Evolutionary conservation across 2,797 vertebrate species (phyloP).

Genomic region (Danio albolineatus): DNA sequence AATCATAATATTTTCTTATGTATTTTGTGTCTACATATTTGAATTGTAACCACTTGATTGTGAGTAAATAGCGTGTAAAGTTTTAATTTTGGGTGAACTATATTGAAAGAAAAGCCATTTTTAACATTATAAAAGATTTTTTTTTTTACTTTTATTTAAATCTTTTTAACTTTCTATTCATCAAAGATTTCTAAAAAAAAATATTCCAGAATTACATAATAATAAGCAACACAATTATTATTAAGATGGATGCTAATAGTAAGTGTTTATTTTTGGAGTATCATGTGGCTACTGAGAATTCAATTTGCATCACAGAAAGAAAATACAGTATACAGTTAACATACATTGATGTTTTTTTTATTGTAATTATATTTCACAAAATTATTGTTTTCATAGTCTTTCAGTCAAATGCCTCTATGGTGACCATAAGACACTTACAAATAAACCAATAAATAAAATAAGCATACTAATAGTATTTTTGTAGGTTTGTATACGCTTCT

Average conservation of each 20-base stretch:
- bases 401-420: neutral
- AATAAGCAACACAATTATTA: neutral
- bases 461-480: too few species aligned
- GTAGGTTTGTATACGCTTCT: neutral
- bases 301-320: neutral
- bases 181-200: neutral
- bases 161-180: neutral
- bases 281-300: neutral
- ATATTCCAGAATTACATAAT: neutral
- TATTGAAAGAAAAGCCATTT: neutral
- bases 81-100: too few species aligned
- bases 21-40: too few species aligned
- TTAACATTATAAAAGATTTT: neutral
- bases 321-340: neutral
- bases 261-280: neutral
- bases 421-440: neutral
- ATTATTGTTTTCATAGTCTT: neutral
- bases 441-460: neutral
- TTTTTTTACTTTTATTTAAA: too few species aligned
- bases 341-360: neutral
- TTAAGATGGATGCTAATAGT: neutral
- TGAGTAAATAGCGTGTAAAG: too few species aligned
- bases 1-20: too few species aligned
- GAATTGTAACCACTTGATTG: too few species aligned
- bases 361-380: too few species aligned